Evolutionary conservation across 2,888 invertebrate genomes (phyloP).

Genomic region (Zygaena filipendulae): DNA sequence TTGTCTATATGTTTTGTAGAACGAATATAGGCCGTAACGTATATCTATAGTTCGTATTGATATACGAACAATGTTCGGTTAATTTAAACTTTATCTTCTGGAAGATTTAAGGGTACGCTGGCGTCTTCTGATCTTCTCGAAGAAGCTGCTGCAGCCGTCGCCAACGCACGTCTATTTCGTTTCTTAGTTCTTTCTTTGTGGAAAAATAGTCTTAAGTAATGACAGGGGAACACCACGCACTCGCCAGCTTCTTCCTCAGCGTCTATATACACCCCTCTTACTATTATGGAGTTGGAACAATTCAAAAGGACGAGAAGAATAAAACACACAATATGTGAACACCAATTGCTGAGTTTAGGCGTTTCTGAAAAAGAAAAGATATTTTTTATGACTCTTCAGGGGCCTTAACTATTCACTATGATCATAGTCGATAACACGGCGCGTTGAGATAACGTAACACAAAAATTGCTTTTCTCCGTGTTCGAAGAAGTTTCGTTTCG

Average conservation of each 20-base stretch:
- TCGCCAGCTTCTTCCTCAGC: slow-evolving; percentile 86
- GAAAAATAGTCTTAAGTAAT: slow-evolving; percentile 83
- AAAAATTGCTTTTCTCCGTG: too few relatives aligned
- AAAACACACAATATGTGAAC: slow-evolving; percentile 81
- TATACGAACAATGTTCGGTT: too few relatives aligned
- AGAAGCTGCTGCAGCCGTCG: slow-evolving; percentile 35
- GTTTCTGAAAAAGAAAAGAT: slow-evolving; percentile 64
- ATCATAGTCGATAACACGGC: too few relatives aligned
- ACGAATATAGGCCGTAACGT: too few relatives aligned
- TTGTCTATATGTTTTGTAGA: too few relatives aligned
- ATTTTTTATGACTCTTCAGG: too few relatives aligned
- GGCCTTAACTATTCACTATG: too few relatives aligned
- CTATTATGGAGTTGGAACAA: slow-evolving; percentile 87
- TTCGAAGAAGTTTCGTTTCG: too few relatives aligned
- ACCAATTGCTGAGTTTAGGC: slow-evolving; percentile 80
- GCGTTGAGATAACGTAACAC: too few relatives aligned
- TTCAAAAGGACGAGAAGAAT: slow-evolving; percentile 80
- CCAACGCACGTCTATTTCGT: slow-evolving; percentile 45
- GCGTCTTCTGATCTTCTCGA: slow-evolving; percentile 41
- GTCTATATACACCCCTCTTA: slow-evolving; percentile 89
- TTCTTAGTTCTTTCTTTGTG: slow-evolving; percentile 74
- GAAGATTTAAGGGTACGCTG: slow-evolving; percentile 43
- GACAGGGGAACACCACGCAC: slow-evolving; percentile 86
- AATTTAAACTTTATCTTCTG: slow-evolving; percentile 49
- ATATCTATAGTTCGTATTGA: too few relatives aligned